Base-by-base conservation (phyloP, 1,140 invertebrate species). In the Plutomurus gul region DNA sequence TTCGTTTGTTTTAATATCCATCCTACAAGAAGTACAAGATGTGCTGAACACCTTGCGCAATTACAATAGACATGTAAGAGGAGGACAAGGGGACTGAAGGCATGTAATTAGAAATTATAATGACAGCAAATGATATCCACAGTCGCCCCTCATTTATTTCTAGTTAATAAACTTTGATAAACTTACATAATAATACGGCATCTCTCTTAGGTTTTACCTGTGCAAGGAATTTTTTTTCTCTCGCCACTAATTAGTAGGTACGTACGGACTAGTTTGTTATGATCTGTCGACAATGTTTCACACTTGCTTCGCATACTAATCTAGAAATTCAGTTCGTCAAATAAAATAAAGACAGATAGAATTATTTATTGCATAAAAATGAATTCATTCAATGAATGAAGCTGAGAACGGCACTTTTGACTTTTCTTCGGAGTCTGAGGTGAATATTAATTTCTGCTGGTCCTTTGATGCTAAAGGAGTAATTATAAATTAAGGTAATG, bases 81-180 rank as follows among this genome's bases (percentile, higher is more conserved):
- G 56, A 65, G 56, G 56, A 65, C 56, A 65, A 33, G 56, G 56
- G 56, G 25, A 65, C 56, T 65, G 56, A 65, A 65, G 27, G 16
- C 36, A 65, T 65, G 56, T 65, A 65, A 65, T 65, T 65, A 65
- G 56, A n/a, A 65, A 65, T 65, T 65, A 65, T 65, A 65, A 65
- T 65, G 56, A 33, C 56, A 65, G 56, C 56, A 65, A 65, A 65
- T 65, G 56, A 65, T 65, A 65, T 65, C 36, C 56, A 65, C 30
- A 30, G 30, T 65, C 27, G n/a, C n/a, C n/a, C n/a, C n/a, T n/a
- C n/a, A n/a, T n/a, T n/a, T n/a, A n/a, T n/a, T n/a, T n/a, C n/a
- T n/a, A n/a, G n/a, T n/a, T n/a, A n/a, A n/a, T n/a, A n/a, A n/a
- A n/a, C n/a, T n/a, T n/a, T n/a, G n/a, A n/a, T n/a, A n/a, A n/a